These are phyloP conservation scores for Pristionchus entomophagus DNA, from an alignment of 2,888 invertebrate genomes.

Conservation along the genomic window DNA sequence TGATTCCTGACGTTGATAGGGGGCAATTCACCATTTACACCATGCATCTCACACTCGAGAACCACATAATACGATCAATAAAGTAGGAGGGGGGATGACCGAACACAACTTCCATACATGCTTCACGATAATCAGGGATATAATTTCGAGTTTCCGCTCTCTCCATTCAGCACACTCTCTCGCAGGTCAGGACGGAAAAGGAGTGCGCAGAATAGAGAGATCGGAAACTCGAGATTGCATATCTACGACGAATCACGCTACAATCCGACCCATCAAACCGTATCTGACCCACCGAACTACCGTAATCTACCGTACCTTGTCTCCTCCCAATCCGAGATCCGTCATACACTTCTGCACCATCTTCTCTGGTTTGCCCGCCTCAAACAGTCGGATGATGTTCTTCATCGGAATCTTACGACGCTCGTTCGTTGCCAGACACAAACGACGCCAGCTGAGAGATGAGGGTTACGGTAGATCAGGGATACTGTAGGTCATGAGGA, in stretches of 20 bases:
- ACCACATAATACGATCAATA: not conserved
- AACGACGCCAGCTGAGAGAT: constrained; percentile 94
- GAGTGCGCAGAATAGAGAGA: no score
- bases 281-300: not conserved
- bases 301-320: constrained; percentile 79
- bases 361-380: constrained; percentile 99
- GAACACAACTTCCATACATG: not conserved
- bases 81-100: not conserved
- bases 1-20: no score
- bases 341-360: constrained; percentile 95
- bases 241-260: no score
- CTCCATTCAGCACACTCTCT: no score
- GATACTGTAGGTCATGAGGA: no score
- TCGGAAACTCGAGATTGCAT: no score
- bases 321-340: constrained; percentile 91
- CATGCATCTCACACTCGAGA: not conserved
- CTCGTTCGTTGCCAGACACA: constrained; percentile 92
- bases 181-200: no score
- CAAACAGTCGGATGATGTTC: constrained; percentile 92
- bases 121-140: not conserved
- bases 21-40: not conserved
- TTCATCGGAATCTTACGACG: constrained; percentile 93
- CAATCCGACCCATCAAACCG: no score
- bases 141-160: no score
- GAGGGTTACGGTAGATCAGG: not conserved